Conservation (phyloP, 2,888 invertebrate species). For the Platycnemis pennipes region DNA sequence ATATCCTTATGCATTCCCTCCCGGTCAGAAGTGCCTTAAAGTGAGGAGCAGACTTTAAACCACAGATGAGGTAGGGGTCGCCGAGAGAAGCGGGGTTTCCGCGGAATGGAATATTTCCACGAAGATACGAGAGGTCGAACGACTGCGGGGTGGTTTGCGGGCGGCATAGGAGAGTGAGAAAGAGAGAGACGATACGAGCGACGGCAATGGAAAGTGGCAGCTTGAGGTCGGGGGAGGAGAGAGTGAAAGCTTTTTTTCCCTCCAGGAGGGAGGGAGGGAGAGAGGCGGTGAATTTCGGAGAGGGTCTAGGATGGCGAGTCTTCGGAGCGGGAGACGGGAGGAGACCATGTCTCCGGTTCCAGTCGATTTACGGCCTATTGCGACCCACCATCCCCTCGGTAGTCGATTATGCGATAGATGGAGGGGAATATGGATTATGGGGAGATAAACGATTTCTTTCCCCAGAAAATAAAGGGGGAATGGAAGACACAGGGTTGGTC, state of each 20-base stretch:
- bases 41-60: no score
- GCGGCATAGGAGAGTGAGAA: no score
- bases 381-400: background rate
- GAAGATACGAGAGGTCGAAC: no score
- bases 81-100: no score
- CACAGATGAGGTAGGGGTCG: no score
- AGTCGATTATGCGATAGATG: background rate
- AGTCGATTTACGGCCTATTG: constrained; percentile 12
- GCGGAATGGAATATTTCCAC: no score
- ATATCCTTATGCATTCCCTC: no score
- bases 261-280: no score
- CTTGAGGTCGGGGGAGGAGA: background rate
- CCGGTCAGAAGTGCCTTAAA: no score
- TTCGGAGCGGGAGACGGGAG: background rate
- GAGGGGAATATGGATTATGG: background rate
- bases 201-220: background rate
- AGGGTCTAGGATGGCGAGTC: no score
- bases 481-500: background rate
- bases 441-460: background rate
- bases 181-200: background rate
- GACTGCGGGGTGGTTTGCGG: no score
- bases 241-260: background rate
- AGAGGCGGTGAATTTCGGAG: no score
- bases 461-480: background rate
- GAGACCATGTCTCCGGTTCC: background rate